Evolutionary conservation across 2,113 vertebrate genomes (phyloP), one percentile per base, ranked within the genome.

Genomic region (Pteropus alecto): DNA sequence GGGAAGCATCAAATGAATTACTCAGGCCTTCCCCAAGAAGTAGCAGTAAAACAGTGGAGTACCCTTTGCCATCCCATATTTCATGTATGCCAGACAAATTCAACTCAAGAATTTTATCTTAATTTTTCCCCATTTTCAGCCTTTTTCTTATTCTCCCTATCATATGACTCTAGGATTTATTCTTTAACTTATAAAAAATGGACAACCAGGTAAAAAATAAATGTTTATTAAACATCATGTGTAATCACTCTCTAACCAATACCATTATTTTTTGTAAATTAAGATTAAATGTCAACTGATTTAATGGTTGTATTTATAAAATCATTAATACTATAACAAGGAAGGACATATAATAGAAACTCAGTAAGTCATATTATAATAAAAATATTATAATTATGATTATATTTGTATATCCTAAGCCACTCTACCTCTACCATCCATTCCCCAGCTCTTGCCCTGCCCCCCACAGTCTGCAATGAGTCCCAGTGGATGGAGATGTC

Each of bases 71-170:
- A 56, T 76, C 38, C 21, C 4, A 7, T 67, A 73, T 82, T 91
- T 93, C 78, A 74, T 71, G n/a, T 54, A 85, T 87, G 51, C 61
- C 54, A 35, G 16, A 83, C 76, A 94, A 87, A 93, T 95, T 93
- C 61, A 85, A 41, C 28, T 30, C 19, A 60, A 63, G 21, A 89
- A 81, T 76, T 74, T 86, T 67, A 74, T 84, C 63, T 81, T 87
- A 90, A 90, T 76, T 81, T 35, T 54, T 28, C 33, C 48, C 54
- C 4, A 79, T 28, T 79, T 95, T 93, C 18, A 63, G 38, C 30
- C 41, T 93, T 46, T 38, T 86, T 7, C 68, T 54, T 76, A 81
- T 60, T 95, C 16, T 26, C 22, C 30, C 16, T 87, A 35, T 38
- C 16, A 22, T 8, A 28, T 10, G 24, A 79, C 79, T 83, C 68